A percentile compares a stretch with the other conserved stretches of the same genome.
Evolutionary conservation across 2,888 invertebrate genomes (phyloP).

Genomic region (Tubiluchus corallicola): DNA sequence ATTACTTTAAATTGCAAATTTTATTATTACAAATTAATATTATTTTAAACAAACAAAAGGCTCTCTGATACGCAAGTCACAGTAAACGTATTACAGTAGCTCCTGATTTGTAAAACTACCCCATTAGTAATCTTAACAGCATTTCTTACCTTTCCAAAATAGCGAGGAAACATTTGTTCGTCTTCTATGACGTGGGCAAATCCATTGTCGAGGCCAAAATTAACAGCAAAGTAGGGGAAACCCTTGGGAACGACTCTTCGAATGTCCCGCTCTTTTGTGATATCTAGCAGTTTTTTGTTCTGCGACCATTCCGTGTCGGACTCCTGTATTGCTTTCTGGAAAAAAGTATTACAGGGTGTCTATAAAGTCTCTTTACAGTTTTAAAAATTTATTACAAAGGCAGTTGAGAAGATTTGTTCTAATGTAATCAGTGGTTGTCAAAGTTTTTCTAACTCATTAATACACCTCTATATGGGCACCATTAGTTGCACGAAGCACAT

Average conservation of each 20-base stretch:
- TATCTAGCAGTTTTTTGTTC: slow-evolving; percentile 70
- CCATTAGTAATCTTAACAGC: neutral
- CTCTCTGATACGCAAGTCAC: neutral
- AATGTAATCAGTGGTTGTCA: no score
- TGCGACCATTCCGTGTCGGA: slow-evolving; percentile 85
- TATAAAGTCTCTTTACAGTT: no score
- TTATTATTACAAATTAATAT: neutral
- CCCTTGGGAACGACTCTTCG: slow-evolving; percentile 70
- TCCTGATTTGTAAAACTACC: neutral
- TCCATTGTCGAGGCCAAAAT: slow-evolving; percentile 63
- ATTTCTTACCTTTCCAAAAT: slow-evolving; percentile 62
- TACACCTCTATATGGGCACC: no score
- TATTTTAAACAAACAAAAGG: neutral
- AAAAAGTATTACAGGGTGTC: no score
- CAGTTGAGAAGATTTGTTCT: no score
- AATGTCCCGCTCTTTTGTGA: slow-evolving; percentile 44
- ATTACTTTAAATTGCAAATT: no score
- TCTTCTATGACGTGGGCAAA: slow-evolving; percentile 96
- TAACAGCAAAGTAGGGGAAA: slow-evolving; percentile 80
- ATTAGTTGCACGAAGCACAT: no score
- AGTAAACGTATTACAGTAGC: neutral
- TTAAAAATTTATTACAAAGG: no score
- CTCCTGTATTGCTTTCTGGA: slow-evolving; percentile 75
- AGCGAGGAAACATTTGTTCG: slow-evolving; percentile 57
- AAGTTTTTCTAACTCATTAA: no score